Percentiles rank a stretch among this genome's conserved stretches.
Conservation (phyloP, 2,113 vertebrate genomes). For the Channa maculata region DNA sequence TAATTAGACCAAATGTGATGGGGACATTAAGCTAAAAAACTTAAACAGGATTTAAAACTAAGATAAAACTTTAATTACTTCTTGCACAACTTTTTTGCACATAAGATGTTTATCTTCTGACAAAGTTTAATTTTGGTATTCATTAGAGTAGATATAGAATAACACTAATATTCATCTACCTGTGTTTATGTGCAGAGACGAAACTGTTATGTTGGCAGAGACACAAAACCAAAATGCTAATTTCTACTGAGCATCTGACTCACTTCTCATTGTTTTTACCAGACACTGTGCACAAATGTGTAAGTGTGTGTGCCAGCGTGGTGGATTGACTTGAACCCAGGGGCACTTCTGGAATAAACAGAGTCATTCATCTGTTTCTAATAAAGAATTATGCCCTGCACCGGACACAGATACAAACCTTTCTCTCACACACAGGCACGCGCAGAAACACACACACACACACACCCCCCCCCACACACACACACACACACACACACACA, state of each 20-base stretch:
- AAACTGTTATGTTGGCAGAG: slow-evolving; percentile 36
- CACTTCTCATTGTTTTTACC: slow-evolving; percentile 46
- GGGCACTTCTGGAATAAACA: slow-evolving; percentile 74
- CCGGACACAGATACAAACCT: slow-evolving; percentile 65
- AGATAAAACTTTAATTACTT: slow-evolving; percentile 5
- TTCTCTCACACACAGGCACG: background rate
- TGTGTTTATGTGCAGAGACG: slow-evolving; percentile 11
- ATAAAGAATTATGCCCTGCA: slow-evolving; percentile 78
- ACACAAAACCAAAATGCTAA: slow-evolving; percentile 50
- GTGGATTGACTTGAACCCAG: slow-evolving; percentile 73
- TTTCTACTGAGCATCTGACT: slow-evolving; percentile 33
- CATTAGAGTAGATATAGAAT: background rate
- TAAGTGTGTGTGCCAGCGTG: slow-evolving; percentile 27
- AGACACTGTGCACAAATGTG: slow-evolving; percentile 33
- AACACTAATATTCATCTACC: background rate
- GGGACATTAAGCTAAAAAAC: background rate
- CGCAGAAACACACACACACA: slow-evolving; percentile 12
- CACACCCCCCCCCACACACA: slow-evolving; percentile 8
- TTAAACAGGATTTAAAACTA: background rate
- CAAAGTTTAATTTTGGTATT: background rate
- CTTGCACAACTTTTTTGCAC: no score
- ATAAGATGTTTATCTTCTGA: background rate
- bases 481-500: background rate
- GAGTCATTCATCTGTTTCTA: slow-evolving; percentile 80
- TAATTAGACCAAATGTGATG: background rate